Evolutionary conservation across 2,113 vertebrate species (phyloP), one percentile per base, ranked within the genome.

Genomic region (Suncus etruscus): DNA sequence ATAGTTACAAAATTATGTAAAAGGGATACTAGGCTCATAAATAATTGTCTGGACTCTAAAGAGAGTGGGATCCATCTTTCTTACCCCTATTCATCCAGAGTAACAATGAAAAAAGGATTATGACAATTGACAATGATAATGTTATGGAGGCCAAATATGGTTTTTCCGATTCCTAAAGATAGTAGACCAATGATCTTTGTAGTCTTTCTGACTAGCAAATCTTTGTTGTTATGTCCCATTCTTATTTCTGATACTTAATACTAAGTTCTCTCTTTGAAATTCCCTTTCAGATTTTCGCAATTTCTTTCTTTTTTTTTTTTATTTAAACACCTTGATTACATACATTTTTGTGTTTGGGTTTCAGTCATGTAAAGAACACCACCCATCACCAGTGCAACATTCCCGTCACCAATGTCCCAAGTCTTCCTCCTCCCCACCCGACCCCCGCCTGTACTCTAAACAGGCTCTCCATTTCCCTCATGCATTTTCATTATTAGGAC

Each of bases 21-120:
- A 63, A 10, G 66, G 6, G 50, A 14, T 29, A 8, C 6, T 31
- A 1, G 2, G 32, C 0, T 0, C 20, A 45, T 15, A 3, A 45
- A 15, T 48, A 24, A 29, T 3, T 45, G 18, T 47, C 32, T 74
- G 9, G 32, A 39, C 32, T n/a, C 14, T 74, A 48, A 32, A 31
- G 25, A 29, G 2, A 10, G 39, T 15, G 14, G 25, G 2, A 16
- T 79, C 12, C 54, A 10, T 73, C 31, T 66, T 7, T 79, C 61
- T 63, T 7, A 32, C 12, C 45, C 4, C 8, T 16, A 12, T 61
- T 63, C 18, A 12, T 86, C 68, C 31, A 61, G 20, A 90, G 20
- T n/a, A 10, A 87, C 63, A 32, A 12, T 2, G 25, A 7, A 16
- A 63, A 22, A 2, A 1, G 77, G 45, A 11, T 27, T 1, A 4